phyloP scores from a whole-genome alignment of 1,140 invertebrate species.

The Eurosta solidaginis region DNA sequence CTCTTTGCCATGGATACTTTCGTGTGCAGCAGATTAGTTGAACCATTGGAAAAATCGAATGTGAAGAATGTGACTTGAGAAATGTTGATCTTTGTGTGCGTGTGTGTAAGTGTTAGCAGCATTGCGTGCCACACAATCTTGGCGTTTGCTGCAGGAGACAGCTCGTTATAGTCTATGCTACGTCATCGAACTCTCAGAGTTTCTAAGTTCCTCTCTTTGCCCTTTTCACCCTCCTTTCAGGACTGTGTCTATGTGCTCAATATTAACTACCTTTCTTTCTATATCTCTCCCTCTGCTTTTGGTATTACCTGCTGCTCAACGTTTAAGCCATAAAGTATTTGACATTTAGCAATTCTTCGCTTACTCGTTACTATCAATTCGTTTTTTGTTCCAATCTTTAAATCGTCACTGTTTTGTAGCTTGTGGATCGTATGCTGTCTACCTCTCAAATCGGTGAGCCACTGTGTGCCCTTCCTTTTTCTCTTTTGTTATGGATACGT shows the following conservation, averaged over 20 bases:
- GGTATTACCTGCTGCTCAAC: not conserved
- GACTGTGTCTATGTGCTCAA: not conserved
- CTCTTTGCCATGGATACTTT: no score
- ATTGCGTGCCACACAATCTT: not conserved
- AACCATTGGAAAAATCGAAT: not conserved
- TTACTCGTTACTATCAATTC: conserved; percentile 24
- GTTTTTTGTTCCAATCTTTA: not conserved
- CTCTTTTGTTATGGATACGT: no score
- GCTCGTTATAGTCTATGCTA: not conserved
- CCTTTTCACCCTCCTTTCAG: not conserved
- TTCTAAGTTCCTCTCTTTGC: not conserved
- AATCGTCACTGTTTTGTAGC: not conserved
- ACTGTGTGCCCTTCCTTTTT: not conserved
- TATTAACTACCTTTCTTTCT: not conserved
- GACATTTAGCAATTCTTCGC: not conserved
- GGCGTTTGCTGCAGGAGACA: not conserved
- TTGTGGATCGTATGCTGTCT: conserved; percentile 1
- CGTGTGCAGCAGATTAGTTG: not conserved
- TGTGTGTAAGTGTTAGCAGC: no score
- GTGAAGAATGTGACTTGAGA: not conserved
- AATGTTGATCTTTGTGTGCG: not conserved
- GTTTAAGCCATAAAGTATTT: not conserved
- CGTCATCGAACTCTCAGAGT: not conserved
- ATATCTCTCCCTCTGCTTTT: not conserved
- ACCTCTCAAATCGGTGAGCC: not conserved